Evolutionary conservation across 2,113 vertebrate genomes (phyloP).

Genomic region (Tauraco erythrolophus): DNA sequence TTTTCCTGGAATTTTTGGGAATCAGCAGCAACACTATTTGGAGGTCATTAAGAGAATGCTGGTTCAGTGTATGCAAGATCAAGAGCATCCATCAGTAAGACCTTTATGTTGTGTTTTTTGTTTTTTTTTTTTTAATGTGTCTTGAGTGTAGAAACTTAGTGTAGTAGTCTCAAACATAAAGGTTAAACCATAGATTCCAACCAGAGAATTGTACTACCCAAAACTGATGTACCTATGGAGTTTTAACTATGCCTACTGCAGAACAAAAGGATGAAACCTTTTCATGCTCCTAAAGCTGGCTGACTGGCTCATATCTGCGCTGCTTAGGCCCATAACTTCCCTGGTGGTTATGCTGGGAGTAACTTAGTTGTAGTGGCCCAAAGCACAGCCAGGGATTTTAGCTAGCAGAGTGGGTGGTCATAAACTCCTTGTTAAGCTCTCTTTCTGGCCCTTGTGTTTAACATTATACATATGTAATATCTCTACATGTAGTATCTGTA

Average conservation of each 20-base stretch:
- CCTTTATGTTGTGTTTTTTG: not conserved
- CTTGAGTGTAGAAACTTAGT: not conserved
- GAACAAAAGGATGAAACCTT: not conserved
- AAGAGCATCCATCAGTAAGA: slow-evolving; percentile 90
- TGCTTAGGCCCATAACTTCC: not conserved
- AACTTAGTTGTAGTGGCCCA: not conserved
- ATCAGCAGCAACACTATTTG: slow-evolving; percentile 98
- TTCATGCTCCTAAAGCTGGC: not conserved
- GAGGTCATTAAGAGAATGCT: slow-evolving; percentile 99
- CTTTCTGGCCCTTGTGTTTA: not conserved
- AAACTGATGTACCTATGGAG: not conserved
- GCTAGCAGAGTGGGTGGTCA: not conserved
- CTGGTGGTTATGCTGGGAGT: not conserved
- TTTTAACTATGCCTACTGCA: not conserved
- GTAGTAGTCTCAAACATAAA: not conserved
- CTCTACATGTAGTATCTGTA: not conserved
- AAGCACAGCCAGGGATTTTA: not conserved
- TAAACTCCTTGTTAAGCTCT: not conserved
- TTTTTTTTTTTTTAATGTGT: not conserved
- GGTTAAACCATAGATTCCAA: not conserved
- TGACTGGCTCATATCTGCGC: not conserved
- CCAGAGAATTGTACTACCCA: not conserved
- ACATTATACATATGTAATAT: not conserved
- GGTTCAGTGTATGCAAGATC: slow-evolving; percentile 98
- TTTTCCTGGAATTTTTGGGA: slow-evolving; percentile 98